Conservation (phyloP, 1,140 invertebrate species). For the Brevipalpus yothersi region DNA sequence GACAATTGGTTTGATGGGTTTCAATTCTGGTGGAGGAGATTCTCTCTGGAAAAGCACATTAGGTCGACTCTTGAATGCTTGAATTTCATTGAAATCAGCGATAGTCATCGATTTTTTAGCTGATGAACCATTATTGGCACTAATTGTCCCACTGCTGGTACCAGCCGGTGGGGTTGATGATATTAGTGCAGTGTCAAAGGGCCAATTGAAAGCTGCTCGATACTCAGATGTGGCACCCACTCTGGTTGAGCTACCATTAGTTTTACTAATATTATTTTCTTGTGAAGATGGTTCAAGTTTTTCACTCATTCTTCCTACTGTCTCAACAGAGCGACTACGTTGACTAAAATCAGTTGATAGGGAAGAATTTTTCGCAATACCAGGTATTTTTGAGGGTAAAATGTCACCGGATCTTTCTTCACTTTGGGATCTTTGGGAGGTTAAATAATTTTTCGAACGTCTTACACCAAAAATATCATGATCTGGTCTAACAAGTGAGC, state of each 20-base stretch:
- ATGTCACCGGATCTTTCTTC: background rate
- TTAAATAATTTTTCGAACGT: background rate
- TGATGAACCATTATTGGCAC: background rate
- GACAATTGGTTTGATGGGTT: slow-evolving; percentile 9
- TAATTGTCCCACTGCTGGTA: background rate
- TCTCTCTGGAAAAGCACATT: background rate
- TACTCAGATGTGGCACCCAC: background rate
- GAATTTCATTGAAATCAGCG: background rate
- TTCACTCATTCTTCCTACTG: background rate
- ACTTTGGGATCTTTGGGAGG: background rate
- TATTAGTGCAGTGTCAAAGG: background rate
- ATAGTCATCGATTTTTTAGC: slow-evolving; percentile 1
- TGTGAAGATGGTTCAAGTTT: background rate
- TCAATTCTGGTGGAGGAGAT: background rate
- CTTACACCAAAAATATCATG: background rate
- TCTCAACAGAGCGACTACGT: background rate
- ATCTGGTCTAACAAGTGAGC: no score
- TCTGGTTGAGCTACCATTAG: background rate
- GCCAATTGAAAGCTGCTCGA: background rate
- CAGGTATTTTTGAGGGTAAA: no score
- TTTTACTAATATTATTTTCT: background rate
- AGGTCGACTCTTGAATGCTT: background rate
- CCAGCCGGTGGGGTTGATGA: background rate
- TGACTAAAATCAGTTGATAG: background rate
- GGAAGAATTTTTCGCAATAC: background rate